Base-by-base conservation (phyloP, 2,888 invertebrate species). In the Venusia cambrica region DNA sequence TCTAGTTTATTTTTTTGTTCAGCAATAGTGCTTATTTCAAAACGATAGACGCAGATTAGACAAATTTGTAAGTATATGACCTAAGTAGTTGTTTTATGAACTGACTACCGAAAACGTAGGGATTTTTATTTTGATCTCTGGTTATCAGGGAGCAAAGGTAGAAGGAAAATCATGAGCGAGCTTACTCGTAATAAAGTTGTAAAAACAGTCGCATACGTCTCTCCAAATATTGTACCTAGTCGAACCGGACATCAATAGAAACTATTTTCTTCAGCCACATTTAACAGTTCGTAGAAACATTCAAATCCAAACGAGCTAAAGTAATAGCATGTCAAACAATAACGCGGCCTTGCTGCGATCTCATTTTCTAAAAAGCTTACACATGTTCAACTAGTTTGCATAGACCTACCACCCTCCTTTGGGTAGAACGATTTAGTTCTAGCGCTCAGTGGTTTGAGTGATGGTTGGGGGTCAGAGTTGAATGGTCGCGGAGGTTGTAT, bases 301-400 rank as follows among this genome's bases (percentile, higher is more conserved):
- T 46, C 38, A 30, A 41, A 19, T 22, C 51, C 49, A 45, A 42
- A 43, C 51, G 19, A 54, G 61, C 58, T 48, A 33, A 57, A 62
- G 61, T 71, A 73, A 73, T 71, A 57, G 67, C 62, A 55, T 67
- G 68, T 70, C 67, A 75, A 76, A 76, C 68, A 75, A 69, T 65
- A 59, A 54, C 47, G 38, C 48, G 59, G 52, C 57, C 59, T 62
- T 56, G 55, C 48, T 59, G 55, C 48, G 70, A 73, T 75, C 67
- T 65, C 68, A 61, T 74, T 75, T n/a, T 69, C 71, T 72, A 68
- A 76, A 72, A 71, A 69, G 66, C 63, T 67, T 60, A 75, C 76
- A 74, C 60, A 59, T 73, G 64, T 73, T 62, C 61, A 64, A 48
- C 68, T 66, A 65, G 12, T 48, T 5, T 54, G 31, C 4, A 1